phyloP scores from a whole-genome alignment of 2,797 vertebrate genomes.

The Coregonus sp. region DNA sequence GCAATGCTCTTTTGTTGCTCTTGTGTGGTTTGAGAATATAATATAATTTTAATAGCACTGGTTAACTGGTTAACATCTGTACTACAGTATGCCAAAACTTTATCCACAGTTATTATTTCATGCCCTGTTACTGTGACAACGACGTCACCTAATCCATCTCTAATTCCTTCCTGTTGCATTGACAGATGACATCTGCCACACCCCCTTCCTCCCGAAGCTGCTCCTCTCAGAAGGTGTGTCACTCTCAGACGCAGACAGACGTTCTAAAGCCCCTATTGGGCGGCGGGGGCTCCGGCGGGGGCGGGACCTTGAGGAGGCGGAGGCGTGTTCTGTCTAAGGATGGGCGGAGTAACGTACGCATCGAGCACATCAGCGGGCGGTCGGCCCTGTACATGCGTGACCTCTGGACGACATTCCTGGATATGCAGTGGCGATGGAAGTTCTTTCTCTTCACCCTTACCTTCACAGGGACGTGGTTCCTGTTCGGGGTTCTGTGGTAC shows the following conservation, averaged over 20 bases:
- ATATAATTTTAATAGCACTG: not conserved
- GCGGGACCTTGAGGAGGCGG: conserved; percentile 63
- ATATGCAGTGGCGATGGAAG: conserved; percentile 85
- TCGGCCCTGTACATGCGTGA: conserved; percentile 90
- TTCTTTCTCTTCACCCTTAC: conserved; percentile 81
- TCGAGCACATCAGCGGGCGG: conserved; percentile 88
- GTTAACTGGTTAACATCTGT: not conserved
- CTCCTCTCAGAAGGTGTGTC: conserved; percentile 79
- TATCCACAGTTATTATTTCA: not conserved
- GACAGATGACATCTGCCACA: conserved; percentile 74
- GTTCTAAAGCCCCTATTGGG: conserved; percentile 76
- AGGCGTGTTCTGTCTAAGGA: conserved; percentile 88
- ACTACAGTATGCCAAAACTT: not conserved
- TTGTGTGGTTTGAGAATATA: not conserved
- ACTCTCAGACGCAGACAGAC: conserved; percentile 81
- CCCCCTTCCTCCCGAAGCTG: conserved; percentile 72
- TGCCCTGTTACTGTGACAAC: not conserved
- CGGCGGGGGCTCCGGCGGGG: conserved; percentile 28
- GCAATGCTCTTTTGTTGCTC: not conserved
- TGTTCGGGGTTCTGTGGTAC: conserved; percentile 81
- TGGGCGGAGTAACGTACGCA: conserved; percentile 92
- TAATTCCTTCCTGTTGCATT: conserved; percentile 9
- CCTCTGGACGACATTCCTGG: conserved; percentile 88
- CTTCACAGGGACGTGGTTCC: conserved; percentile 81
- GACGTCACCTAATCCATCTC: not conserved